A percentile compares a stretch with the other conserved stretches of the same genome.
These are phyloP conservation scores for Dryobota labecula DNA, from an alignment of 2,888 invertebrate genomes.

Conservation along the genomic window DNA sequence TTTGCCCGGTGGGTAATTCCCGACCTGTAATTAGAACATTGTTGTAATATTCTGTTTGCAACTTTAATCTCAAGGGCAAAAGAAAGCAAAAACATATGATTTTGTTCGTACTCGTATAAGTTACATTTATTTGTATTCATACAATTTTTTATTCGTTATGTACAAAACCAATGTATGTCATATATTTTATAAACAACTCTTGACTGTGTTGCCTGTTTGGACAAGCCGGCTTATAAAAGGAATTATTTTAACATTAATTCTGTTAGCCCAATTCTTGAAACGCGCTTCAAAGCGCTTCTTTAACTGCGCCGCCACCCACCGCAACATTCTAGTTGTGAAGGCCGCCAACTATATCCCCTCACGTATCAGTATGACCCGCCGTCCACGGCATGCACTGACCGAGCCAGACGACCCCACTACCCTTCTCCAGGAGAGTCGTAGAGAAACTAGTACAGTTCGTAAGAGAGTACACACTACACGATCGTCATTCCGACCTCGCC, in stretches of 20 bases:
- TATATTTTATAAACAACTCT: conserved; percentile 25
- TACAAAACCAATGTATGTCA: conserved; percentile 37
- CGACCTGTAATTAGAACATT: conserved; percentile 85
- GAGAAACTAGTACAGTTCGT: too few relatives aligned
- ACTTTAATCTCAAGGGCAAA: conserved; percentile 31
- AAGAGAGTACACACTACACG: too few relatives aligned
- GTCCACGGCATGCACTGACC: too few relatives aligned
- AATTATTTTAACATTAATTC: conserved; percentile 32
- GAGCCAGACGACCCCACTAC: too few relatives aligned
- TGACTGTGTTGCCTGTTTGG: conserved; percentile 13
- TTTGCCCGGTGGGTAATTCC: conserved; percentile 86
- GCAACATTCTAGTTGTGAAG: too few relatives aligned
- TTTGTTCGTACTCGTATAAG: conserved; percentile 14
- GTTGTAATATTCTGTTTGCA: conserved; percentile 64
- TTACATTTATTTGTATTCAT: conserved; percentile 27
- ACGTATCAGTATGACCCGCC: too few relatives aligned
- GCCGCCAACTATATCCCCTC: too few relatives aligned
- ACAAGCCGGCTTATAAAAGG: conserved; percentile 17
- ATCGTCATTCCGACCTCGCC: too few relatives aligned
- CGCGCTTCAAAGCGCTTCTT: too few relatives aligned
- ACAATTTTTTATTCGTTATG: conserved; percentile 36
- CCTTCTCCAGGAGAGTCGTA: too few relatives aligned
- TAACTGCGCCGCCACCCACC: too few relatives aligned
- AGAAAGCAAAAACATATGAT: conserved; percentile 21
- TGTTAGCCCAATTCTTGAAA: too few relatives aligned